Evolutionary conservation across 1,140 invertebrate genomes (phyloP), one percentile per base, ranked within the genome.

Genomic region (Aphaenogaster ashmeadi): DNA sequence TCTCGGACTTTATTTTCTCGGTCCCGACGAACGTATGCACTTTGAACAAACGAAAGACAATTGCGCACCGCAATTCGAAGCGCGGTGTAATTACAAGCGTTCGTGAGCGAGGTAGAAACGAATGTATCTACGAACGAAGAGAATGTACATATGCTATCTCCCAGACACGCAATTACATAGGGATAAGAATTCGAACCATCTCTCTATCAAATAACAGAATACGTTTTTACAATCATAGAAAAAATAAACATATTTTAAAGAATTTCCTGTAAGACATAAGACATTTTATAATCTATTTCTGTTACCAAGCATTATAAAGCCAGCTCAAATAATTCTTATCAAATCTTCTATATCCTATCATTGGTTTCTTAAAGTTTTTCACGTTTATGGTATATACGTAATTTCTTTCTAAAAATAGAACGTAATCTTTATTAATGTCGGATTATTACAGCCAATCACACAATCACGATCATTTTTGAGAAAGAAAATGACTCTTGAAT

Each of bases 281-380:
- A 78, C 7, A 74, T 36, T 60, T n/a, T 78, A 27, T n/a, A 44
- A 27, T 27, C 2, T 60, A n/a, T n/a, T 56, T n/a, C 18, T 75
- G 36, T 56, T 38, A 27, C 33, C 13, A 41, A 78, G 15, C 3
- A 60, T 41, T 52, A 13, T 33, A 52, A 74, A 60, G 15, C 4
- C 2, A 77, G 0, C 38, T 62, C 18, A 47, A 78, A 78, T 33
- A n/a, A 8, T 8, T 77, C 9, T 56, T 74, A 72, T 27, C 27
- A 27, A 27, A 27, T 27, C 27, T 27, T 27, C 27, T 27, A 27
- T 27, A 27, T 54, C 11, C 21, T 62, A 47, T 33, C 0, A 60
- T 78, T 18, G 15, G 18, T 11, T 77, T 78, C 11, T 62, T n/a
- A 62, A 2, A 44, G 2, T 27, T 18, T 1, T 9, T 60, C n/a